A percentile compares a stretch with the other conserved stretches of the same genome.
Conservation (phyloP, 2,113 vertebrate genomes). For the Tapirus terrestris region DNA sequence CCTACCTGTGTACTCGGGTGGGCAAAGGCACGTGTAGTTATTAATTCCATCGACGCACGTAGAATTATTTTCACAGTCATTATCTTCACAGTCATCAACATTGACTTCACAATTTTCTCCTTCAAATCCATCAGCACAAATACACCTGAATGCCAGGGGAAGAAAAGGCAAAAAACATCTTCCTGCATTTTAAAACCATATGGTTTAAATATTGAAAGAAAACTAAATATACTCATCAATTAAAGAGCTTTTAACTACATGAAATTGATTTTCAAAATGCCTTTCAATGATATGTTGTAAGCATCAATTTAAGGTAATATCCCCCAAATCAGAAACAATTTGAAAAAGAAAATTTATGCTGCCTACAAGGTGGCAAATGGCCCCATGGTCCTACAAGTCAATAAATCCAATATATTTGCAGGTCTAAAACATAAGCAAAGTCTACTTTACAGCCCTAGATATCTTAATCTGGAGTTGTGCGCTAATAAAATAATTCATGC, state of each 20-base stretch:
- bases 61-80: slow-evolving; percentile 99
- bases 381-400: neutral
- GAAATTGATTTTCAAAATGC: slow-evolving; percentile 18
- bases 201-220: neutral
- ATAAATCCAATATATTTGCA: neutral
- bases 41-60: slow-evolving; percentile 98
- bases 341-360: slow-evolving; percentile 27
- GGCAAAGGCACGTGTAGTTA: slow-evolving; percentile 98
- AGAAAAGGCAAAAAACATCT: neutral
- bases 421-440: neutral
- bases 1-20: slow-evolving; percentile 98
- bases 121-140: slow-evolving; percentile 97
- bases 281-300: slow-evolving; percentile 35
- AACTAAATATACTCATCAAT: neutral
- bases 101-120: slow-evolving; percentile 96
- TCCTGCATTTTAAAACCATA: neutral
- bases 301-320: slow-evolving; percentile 20
- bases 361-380: neutral
- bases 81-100: slow-evolving; percentile 98
- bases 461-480: neutral
- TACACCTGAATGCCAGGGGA: slow-evolving; percentile 89
- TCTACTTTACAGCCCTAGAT: neutral
- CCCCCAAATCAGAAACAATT: neutral
- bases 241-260: neutral
- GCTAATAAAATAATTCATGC: neutral